Evolutionary conservation across 2,113 vertebrate species (phyloP), one percentile per base, ranked within the genome.

Genomic region (Channa maculata): DNA sequence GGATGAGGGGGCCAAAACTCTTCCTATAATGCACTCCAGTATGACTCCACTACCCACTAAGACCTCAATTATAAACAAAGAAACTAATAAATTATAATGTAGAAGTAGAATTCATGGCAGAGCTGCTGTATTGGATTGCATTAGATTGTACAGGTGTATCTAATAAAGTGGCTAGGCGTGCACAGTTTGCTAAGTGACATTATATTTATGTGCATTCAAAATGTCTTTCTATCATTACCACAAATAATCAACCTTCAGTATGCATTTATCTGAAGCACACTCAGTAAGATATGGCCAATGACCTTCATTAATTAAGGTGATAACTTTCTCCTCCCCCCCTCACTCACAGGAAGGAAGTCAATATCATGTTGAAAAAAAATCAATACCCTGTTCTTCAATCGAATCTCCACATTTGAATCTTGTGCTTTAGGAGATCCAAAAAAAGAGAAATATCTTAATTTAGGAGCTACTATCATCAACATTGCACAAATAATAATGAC

Each of bases 331-430:
- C 79, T 82, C 58, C 10, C 80, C 71, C 77, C 86, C 77, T 74
- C 66, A 71, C 70, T 80, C 80, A 87, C 65, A 90, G 72, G 71
- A 85, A 89, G 77, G 70, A 86, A 84, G 84, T 89, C 91, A 89
- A 93, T 90, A 91, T 61, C 68, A 75, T 85, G 85, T 91, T 92
- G 24, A 89, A 92, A 92, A 87, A 71, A 91, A 92, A 94, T 94
- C 92, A 94, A 94, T 94, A 65, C 11, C 51, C 37, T 71, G 76
- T 77, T 82, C 77, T 77, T 79, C 71, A 74, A 78, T 71, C 89
- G 83, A 89, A 83, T 79, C 76, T 50, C 48, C 51, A 78, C 65
- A 71, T 90, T 86, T 75, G 88, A 84, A 89, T 82, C 33, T 64
- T 36, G 36, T 71, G 77, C 68, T 73, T 51, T 63, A 36, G 71